A percentile compares a stretch with the other conserved stretches of the same genome.
Evolutionary conservation across 2,888 invertebrate genomes (phyloP).

Genomic region (Pollenia amentaria): DNA sequence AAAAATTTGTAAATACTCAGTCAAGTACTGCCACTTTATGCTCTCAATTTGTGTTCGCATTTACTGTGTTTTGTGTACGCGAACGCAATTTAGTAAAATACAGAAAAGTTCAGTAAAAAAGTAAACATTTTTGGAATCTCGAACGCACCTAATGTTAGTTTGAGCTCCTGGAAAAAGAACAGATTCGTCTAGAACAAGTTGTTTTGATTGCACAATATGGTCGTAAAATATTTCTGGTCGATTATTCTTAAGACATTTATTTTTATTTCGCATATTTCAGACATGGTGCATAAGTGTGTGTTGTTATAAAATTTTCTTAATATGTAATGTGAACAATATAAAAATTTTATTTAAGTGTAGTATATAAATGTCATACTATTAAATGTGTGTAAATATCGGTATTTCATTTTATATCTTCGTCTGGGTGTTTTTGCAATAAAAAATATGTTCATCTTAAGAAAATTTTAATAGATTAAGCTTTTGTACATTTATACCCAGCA

Average conservation of each 20-base stretch:
- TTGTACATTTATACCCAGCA: background rate
- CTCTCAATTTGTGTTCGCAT: too few species aligned
- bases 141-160: too few species aligned
- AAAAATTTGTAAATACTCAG: too few species aligned
- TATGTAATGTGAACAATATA: background rate
- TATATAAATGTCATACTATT: background rate
- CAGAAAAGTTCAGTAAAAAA: too few species aligned
- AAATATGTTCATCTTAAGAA: background rate
- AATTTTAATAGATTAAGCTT: conserved; percentile 4
- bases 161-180: too few species aligned
- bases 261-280: background rate
- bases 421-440: background rate
- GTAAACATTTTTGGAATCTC: too few species aligned
- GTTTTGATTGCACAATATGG: conserved; percentile 5
- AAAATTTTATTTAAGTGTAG: background rate
- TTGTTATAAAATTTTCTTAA: background rate
- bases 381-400: conserved; percentile 26
- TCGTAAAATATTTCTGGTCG: conserved; percentile 2
- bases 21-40: too few species aligned
- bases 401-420: background rate
- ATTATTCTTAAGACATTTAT: background rate
- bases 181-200: background rate
- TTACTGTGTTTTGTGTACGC: too few species aligned
- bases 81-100: too few species aligned
- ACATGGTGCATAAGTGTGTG: background rate